Base-by-base conservation (phyloP, 2,888 invertebrate genomes). In the Hoplodrina blanda region DNA sequence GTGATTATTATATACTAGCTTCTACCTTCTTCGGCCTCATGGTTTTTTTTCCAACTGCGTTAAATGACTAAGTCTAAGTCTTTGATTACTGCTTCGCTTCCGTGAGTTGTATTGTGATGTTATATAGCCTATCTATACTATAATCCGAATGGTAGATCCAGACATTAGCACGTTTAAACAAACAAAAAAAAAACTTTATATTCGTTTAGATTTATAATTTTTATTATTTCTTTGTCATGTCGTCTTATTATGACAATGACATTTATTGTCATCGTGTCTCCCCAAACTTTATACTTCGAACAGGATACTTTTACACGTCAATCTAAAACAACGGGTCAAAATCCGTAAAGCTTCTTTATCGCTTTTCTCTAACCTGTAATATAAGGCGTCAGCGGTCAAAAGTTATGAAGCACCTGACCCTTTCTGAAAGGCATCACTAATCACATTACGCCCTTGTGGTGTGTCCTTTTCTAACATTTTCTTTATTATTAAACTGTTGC, bases 381-480 rank as follows among this genome's bases (percentile, higher is more conserved):
- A 62, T 63, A 56, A 80, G 65, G 55, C 49, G 65, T 75, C 63
- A 80, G 55, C 52, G 65, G 62, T 65, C 65, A 70, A 17, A 65
- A 76, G 55, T 70, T 80, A 80, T 80, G 60, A 69, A 65, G 44
- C 62, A 76, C 59, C 55, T 80, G 70, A 80, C 80, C 80, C 81
- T 70, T 76, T 69, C n/a, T 63, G 81, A 80, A 80, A 60, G 81
- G 50, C 76, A 63, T 61, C 55, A 52, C 41, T 70, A 60, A 76
- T 70, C 66, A n/a, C 59, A 52, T 30, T 57, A 44, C 19, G 61
- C 55, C 61, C 71, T 64, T 67, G 57, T 54, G 1, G 15, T 20
- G 20, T 53, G 46, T 64, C 55, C 54, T 61, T 41, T 46, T 53
- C 50, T 56, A 60, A 41, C 50, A 68, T 76, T 75, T 63, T 56